Conservation (phyloP, 2,888 invertebrate species). For the Gasteruption jaculator region DNA sequence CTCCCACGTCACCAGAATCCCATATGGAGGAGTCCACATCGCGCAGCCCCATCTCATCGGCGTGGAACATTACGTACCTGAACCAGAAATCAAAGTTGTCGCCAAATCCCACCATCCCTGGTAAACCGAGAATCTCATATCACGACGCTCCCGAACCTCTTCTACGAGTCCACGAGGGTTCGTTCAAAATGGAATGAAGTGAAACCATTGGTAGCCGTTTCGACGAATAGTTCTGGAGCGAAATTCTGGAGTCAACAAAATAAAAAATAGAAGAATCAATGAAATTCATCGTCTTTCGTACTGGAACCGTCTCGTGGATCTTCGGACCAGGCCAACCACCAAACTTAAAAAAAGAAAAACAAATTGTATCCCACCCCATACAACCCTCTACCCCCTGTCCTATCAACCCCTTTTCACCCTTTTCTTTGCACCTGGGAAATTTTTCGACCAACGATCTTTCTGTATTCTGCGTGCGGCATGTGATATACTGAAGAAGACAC, state of each 20-base stretch:
- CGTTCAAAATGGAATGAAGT: too few relatives aligned
- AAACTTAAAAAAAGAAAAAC: conserved; percentile 24
- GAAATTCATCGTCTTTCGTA: conserved; percentile 2
- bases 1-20: conserved; percentile 34
- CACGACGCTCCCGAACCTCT: background rate
- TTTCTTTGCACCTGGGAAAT: conserved; percentile 22
- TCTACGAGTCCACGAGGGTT: too few relatives aligned
- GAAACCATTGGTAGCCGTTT: conserved; percentile 12
- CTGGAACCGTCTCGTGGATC: conserved; percentile 28
- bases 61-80: conserved; percentile 53
- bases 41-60: conserved; percentile 56
- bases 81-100: conserved; percentile 56
- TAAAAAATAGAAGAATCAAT: background rate
- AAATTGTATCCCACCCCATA: conserved; percentile 9
- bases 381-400: background rate
- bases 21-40: conserved; percentile 45
- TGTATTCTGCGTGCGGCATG: conserved; percentile 41
- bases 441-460: too few relatives aligned
- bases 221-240: conserved; percentile 7
- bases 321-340: conserved; percentile 34
- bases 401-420: background rate
- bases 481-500: conserved; percentile 37
- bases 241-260: background rate
- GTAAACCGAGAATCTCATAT: too few relatives aligned
- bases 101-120: conserved; percentile 46